Conservation (phyloP, 2,888 invertebrate genomes). For the Sicus ferrugineus region DNA sequence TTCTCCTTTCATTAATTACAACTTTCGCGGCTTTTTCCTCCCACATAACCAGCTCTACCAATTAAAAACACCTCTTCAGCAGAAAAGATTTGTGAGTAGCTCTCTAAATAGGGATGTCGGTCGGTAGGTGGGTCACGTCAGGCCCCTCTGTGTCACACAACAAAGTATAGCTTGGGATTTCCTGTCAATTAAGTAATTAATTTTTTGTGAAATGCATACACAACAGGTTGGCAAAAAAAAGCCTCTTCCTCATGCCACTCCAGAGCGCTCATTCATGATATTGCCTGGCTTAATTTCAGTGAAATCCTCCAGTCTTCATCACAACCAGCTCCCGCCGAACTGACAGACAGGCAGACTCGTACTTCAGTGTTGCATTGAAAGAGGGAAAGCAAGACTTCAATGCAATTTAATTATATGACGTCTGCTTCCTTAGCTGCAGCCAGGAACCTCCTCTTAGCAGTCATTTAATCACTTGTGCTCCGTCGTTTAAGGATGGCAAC, state of each 20-base stretch:
- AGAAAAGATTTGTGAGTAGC: too few relatives aligned
- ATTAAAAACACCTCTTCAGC: too few relatives aligned
- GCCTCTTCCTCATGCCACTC: not conserved
- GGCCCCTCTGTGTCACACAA: too few relatives aligned
- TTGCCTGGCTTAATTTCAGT: not conserved
- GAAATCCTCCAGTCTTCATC: not conserved
- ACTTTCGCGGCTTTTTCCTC: too few relatives aligned
- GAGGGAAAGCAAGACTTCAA: not conserved
- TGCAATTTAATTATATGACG: slow-evolving; percentile 14
- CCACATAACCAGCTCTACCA: too few relatives aligned
- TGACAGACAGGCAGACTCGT: too few relatives aligned
- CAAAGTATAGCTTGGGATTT: slow-evolving; percentile 29
- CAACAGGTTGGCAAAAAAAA: not conserved
- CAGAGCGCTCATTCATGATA: not conserved
- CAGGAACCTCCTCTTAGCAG: not conserved
- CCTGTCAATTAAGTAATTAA: slow-evolving; percentile 33
- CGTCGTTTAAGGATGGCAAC: not conserved
- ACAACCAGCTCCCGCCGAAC: not conserved
- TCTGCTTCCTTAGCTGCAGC: not conserved
- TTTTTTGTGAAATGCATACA: slow-evolving; percentile 4
- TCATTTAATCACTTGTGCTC: not conserved
- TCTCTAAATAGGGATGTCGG: too few relatives aligned
- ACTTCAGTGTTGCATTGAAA: not conserved
- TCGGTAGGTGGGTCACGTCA: too few relatives aligned
- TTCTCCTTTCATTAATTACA: too few relatives aligned